Conservation (phyloP, 2,797 vertebrate genomes). For the Echiichthys vipera region DNA sequence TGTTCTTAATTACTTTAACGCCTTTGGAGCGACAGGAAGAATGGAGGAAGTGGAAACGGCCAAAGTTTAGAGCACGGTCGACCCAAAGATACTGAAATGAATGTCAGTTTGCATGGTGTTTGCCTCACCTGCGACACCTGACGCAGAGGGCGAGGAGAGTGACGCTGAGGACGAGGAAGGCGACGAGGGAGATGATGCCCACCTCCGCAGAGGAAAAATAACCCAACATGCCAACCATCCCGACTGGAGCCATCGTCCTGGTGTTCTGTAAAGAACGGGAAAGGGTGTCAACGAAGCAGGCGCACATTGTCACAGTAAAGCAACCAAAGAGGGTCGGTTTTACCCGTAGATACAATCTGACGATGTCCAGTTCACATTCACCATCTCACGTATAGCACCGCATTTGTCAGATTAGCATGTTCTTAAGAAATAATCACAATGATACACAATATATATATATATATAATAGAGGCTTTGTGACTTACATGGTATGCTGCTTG, state of each 20-base stretch:
- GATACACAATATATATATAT: background rate
- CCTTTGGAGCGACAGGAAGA: background rate
- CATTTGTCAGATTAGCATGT: background rate
- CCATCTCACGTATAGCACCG: background rate
- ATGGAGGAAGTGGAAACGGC: background rate
- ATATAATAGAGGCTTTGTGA: background rate
- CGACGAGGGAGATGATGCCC: conserved; percentile 66
- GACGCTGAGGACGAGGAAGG: conserved; percentile 72
- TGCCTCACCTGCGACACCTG: conserved; percentile 71
- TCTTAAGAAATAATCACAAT: background rate
- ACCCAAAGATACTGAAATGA: background rate
- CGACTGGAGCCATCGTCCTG: conserved; percentile 74
- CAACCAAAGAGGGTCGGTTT: background rate
- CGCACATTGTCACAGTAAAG: background rate
- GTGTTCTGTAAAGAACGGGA: conserved; percentile 17
- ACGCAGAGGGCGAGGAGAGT: conserved; percentile 72
- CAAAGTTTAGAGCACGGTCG: too few species aligned
- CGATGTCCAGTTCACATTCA: background rate
- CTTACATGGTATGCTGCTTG: conserved; percentile 46
- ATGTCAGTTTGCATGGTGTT: background rate
- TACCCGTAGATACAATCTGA: background rate
- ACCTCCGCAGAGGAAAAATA: conserved; percentile 68
- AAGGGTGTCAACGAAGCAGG: background rate
- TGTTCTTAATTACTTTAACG: background rate
- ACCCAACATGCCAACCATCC: conserved; percentile 27